These are phyloP conservation scores for Chrysina gloriosa DNA, from an alignment of 2,888 invertebrate genomes.

Conservation along the genomic window DNA sequence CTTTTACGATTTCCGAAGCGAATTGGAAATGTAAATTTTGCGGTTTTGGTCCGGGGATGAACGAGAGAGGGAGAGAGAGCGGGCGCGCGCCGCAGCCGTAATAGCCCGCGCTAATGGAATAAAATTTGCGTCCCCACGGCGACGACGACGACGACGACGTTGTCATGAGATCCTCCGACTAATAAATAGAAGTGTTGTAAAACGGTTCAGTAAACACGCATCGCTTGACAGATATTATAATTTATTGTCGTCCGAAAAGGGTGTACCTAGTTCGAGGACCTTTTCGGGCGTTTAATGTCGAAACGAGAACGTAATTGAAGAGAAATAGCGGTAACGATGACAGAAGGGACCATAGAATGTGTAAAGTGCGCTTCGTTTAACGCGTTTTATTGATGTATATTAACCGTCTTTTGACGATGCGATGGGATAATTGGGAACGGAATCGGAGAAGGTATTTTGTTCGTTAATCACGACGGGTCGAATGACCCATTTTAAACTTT, in stretches of 20 bases:
- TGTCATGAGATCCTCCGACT: conserved; percentile 20
- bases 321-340: too few species aligned
- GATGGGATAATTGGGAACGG: too few species aligned
- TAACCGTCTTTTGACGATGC: too few species aligned
- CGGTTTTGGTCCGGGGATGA: conserved; percentile 6
- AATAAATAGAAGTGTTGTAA: conserved; percentile 34
- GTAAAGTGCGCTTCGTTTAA: too few species aligned
- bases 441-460: too few species aligned
- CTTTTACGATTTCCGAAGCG: background rate
- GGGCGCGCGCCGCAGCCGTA: background rate
- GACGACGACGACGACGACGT: too few species aligned
- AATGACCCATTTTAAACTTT: too few species aligned
- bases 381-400: too few species aligned
- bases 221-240: conserved; percentile 30
- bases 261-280: background rate
- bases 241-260: conserved; percentile 16
- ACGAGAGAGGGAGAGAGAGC: background rate
- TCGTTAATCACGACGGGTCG: too few species aligned
- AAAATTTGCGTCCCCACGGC: conserved; percentile 26
- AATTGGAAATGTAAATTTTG: conserved; percentile 32
- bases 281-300: too few species aligned
- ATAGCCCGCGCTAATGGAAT: conserved; percentile 6
- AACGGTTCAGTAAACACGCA: conserved; percentile 31
- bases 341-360: too few species aligned
- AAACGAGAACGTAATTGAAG: too few species aligned